phyloP scores from a whole-genome alignment of 2,888 invertebrate genomes.

The Dryococelus australis region DNA sequence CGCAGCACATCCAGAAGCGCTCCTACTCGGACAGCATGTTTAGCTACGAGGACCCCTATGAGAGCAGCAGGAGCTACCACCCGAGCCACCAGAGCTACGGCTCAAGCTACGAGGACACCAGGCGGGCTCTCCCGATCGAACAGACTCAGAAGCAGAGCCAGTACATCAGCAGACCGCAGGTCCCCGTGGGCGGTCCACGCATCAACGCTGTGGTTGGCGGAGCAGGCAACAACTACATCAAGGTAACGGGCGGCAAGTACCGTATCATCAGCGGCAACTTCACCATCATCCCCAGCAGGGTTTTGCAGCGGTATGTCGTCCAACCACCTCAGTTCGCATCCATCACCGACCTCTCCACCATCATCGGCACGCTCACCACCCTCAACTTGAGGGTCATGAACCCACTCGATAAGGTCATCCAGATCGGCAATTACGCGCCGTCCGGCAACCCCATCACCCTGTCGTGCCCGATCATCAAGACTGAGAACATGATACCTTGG shows the following conservation, averaged over 20 bases:
- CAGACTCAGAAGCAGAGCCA: no score
- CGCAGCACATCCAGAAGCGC: background rate
- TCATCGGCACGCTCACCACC: background rate
- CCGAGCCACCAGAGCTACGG: no score
- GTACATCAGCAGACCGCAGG: no score
- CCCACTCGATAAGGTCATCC: background rate
- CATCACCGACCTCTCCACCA: background rate
- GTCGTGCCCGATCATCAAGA: background rate
- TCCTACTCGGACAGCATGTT: background rate
- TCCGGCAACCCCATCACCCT: background rate
- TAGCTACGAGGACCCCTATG: background rate
- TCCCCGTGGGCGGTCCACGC: no score
- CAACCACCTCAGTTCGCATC: background rate
- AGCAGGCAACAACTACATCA: no score
- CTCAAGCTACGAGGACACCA: no score
- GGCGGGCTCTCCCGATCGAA: no score
- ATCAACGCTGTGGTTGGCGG: no score
- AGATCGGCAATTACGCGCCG: background rate
- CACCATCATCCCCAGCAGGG: background rate
- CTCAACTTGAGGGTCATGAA: background rate
- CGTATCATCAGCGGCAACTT: background rate
- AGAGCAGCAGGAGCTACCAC: no score
- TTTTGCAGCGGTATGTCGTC: background rate
- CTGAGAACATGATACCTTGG: constrained; percentile 1
- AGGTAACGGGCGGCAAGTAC: no score